phyloP scores from a whole-genome alignment of 2,888 invertebrate genomes.

The Rosalia funebris region DNA sequence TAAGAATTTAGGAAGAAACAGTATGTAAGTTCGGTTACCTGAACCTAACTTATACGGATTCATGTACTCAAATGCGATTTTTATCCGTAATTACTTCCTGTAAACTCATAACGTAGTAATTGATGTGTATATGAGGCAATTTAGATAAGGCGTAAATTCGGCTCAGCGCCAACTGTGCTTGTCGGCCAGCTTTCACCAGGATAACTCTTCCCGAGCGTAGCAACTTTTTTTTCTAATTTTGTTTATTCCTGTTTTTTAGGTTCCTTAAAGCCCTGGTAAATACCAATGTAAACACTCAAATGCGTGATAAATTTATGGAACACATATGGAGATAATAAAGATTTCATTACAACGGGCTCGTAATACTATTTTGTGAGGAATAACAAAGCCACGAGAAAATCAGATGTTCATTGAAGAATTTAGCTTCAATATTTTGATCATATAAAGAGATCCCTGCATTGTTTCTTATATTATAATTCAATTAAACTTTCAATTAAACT shows the following conservation, averaged over 20 bases:
- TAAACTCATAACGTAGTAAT: neutral
- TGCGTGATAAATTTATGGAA: neutral
- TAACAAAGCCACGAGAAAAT: no score
- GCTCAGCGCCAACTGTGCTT: conserved; percentile 10
- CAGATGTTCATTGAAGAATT: no score
- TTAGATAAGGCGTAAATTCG: conserved; percentile 9
- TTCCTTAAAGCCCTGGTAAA: neutral
- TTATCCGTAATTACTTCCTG: neutral
- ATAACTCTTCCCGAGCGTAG: neutral
- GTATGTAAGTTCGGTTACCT: no score
- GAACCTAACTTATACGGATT: no score
- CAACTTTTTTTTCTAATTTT: neutral
- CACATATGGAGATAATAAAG: no score
- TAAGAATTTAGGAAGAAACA: no score
- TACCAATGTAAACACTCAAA: neutral
- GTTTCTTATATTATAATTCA: no score
- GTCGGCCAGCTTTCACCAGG: neutral
- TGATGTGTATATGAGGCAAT: neutral
- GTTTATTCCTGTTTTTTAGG: neutral
- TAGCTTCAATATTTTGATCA: no score
- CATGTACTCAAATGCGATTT: neutral
- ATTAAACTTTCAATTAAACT: no score
- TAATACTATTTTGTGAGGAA: no score
- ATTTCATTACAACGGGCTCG: no score
- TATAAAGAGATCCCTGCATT: no score